A percentile compares a stretch with the other conserved stretches of the same genome.
Evolutionary conservation across 2,113 vertebrate genomes (phyloP).

Genomic region (Pyxicephalus adspersus): DNA sequence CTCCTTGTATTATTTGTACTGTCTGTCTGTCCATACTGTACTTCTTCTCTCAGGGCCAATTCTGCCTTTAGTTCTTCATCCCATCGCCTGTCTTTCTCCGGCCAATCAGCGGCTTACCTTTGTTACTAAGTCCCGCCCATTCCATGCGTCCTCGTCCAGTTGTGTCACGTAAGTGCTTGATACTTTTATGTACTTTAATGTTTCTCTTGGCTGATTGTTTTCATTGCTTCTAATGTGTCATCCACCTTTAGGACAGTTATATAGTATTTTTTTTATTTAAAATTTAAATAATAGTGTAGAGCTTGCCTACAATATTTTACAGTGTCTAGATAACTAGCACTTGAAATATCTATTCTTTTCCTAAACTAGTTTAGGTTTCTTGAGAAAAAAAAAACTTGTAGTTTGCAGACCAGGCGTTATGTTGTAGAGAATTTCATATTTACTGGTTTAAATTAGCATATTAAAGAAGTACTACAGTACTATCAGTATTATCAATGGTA

Average conservation of each 20-base stretch:
- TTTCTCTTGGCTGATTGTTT: constrained; percentile 39
- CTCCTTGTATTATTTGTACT: constrained; percentile 49
- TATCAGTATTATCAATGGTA: constrained; percentile 3
- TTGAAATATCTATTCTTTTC: not conserved
- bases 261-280: not conserved
- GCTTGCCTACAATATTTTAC: not conserved
- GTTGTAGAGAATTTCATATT: constrained; percentile 22
- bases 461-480: constrained; percentile 33
- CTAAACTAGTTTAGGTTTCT: not conserved
- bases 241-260: constrained; percentile 3
- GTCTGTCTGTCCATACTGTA: constrained; percentile 57
- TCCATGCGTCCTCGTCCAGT: constrained; percentile 56
- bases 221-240: constrained; percentile 37
- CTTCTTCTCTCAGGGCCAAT: constrained; percentile 55
- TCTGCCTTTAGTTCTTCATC: constrained; percentile 55
- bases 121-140: constrained; percentile 55
- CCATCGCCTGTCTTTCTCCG: constrained; percentile 53
- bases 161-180: constrained; percentile 57
- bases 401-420: constrained; percentile 9
- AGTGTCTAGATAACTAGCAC: not conserved
- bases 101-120: constrained; percentile 55
- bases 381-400: constrained; percentile 17
- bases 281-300: not conserved
- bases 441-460: constrained; percentile 19
- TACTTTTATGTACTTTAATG: constrained; percentile 52